A percentile compares a stretch with the other conserved stretches of the same genome.
Evolutionary conservation across 2,888 invertebrate genomes (phyloP).

Genomic region (Acronicta psi): DNA sequence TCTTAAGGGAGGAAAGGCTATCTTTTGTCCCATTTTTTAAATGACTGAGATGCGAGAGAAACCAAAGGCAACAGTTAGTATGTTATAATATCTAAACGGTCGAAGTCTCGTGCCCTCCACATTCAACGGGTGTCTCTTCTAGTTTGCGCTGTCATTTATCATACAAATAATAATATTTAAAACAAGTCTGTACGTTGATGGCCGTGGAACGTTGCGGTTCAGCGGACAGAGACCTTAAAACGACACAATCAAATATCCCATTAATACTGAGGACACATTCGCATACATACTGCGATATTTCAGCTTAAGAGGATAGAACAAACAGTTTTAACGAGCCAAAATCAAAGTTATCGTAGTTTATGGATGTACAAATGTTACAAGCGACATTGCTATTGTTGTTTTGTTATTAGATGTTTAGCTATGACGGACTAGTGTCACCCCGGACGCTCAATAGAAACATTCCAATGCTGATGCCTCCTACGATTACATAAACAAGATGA

Average conservation of each 20-base stretch:
- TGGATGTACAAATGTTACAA: neutral
- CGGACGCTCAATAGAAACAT: too few species aligned
- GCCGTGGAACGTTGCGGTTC: neutral
- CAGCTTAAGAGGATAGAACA: neutral
- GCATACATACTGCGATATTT: conserved; percentile 30
- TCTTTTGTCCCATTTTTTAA: too few species aligned
- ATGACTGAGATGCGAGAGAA: too few species aligned
- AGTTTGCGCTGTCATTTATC: neutral
- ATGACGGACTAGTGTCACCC: too few species aligned
- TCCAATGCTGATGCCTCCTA: too few species aligned
- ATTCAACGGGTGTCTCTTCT: too few species aligned
- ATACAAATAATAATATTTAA: neutral
- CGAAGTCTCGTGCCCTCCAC: too few species aligned
- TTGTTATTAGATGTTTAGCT: too few species aligned
- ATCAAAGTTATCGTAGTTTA: neutral
- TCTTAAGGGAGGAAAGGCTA: too few species aligned
- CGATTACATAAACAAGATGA: too few species aligned
- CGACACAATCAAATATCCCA: conserved; percentile 15
- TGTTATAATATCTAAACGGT: too few species aligned
- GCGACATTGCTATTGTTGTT: neutral
- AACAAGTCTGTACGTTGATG: neutral
- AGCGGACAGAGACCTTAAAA: neutral
- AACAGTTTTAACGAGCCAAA: conserved; percentile 7
- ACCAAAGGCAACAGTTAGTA: too few species aligned
- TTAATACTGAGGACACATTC: neutral